These are phyloP conservation scores for Neoseiulus cucumeris DNA, from an alignment of 1,140 invertebrate species.

Conservation along the genomic window DNA sequence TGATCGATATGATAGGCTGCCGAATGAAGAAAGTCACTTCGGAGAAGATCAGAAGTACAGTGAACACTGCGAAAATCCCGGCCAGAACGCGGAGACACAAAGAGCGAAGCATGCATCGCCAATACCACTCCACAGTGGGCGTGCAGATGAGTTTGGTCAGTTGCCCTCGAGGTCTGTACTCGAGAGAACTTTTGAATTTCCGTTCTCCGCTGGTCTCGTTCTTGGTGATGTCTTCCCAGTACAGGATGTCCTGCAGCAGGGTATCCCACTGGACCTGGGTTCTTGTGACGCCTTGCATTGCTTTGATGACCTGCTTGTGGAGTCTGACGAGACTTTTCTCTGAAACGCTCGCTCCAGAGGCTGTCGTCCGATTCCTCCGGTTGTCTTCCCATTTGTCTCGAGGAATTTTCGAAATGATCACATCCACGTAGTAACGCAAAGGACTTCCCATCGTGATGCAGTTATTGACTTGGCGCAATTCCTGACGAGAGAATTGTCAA, in stretches of 20 bases:
- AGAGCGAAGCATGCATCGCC: conserved; percentile 59
- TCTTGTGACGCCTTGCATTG: conserved; percentile 61
- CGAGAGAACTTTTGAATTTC: conserved; percentile 54
- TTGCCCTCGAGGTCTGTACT: conserved; percentile 33
- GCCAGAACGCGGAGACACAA: conserved; percentile 52
- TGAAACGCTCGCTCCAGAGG: background rate
- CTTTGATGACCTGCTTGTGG: conserved; percentile 40
- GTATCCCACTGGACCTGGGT: conserved; percentile 81
- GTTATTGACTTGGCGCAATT: conserved; percentile 1
- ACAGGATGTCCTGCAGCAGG: conserved; percentile 47
- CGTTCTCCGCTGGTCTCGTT: conserved; percentile 53
- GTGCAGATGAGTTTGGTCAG: conserved; percentile 10
- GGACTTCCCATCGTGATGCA: conserved; percentile 24
- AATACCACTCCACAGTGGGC: conserved; percentile 58
- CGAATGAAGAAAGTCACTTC: conserved; percentile 93
- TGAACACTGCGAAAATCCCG: conserved; percentile 52
- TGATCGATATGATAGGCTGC: conserved; percentile 71
- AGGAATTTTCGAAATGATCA: conserved; percentile 68
- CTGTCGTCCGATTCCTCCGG: conserved; percentile 33
- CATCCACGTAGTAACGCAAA: conserved; percentile 40
- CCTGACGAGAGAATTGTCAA: background rate
- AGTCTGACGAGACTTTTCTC: conserved; percentile 7
- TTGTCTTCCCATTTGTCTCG: conserved; percentile 49
- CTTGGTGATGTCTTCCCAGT: conserved; percentile 63
- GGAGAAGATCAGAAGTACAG: conserved; percentile 84